Percentiles rank a stretch among this genome's conserved stretches.
phyloP scores from a whole-genome alignment of 2,797 vertebrate species.

The Atherinosoma microstoma region DNA sequence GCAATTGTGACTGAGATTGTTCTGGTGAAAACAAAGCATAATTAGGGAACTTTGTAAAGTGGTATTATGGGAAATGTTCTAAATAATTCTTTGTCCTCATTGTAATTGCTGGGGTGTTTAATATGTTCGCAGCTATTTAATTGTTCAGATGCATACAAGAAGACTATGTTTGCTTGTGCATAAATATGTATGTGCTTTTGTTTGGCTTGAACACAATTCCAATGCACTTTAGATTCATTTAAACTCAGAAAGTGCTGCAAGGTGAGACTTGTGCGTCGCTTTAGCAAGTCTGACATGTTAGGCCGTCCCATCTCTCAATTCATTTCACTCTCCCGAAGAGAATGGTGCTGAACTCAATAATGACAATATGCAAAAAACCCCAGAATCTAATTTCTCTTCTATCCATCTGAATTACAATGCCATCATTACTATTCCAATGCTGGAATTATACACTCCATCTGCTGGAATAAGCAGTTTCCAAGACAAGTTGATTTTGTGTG shows the following conservation, averaged over 20 bases:
- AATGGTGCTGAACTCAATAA: slow-evolving; percentile 67
- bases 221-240: slow-evolving; percentile 54
- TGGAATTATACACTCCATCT: slow-evolving; percentile 79
- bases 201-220: slow-evolving; percentile 45
- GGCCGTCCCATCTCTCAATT: slow-evolving; percentile 60
- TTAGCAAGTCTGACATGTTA: slow-evolving; percentile 49
- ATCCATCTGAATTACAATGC: slow-evolving; percentile 80
- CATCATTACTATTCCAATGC: slow-evolving; percentile 79
- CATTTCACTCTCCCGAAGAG: slow-evolving; percentile 60
- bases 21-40: slow-evolving; percentile 39
- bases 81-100: slow-evolving; percentile 58
- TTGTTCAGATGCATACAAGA: slow-evolving; percentile 33
- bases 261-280: slow-evolving; percentile 46
- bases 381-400: slow-evolving; percentile 73
- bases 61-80: slow-evolving; percentile 50
- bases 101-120: slow-evolving; percentile 55
- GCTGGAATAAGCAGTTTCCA: slow-evolving; percentile 75
- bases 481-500: slow-evolving; percentile 52
- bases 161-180: slow-evolving; percentile 4
- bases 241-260: slow-evolving; percentile 43
- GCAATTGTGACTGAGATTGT: slow-evolving; percentile 43
- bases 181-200: slow-evolving; percentile 3
- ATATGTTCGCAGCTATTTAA: slow-evolving; percentile 58
- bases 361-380: slow-evolving; percentile 73
- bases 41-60: slow-evolving; percentile 50